Percentiles rank a stretch among this genome's conserved stretches.
Conservation (phyloP, 2,113 vertebrate genomes). For the Neofelis nebulosa region DNA sequence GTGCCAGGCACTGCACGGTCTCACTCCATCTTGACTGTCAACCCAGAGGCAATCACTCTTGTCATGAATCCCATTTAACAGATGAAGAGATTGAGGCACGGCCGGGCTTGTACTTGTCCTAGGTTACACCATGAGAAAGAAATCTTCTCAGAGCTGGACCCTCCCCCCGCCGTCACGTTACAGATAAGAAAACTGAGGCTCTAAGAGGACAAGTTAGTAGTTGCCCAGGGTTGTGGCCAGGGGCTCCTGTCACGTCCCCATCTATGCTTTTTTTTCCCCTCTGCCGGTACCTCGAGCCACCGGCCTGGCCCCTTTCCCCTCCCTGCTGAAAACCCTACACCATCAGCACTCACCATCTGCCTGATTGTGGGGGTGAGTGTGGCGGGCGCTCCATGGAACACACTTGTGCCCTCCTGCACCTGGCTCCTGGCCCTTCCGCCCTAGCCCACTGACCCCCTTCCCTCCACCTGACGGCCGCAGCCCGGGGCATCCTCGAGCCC, state of each 20-base stretch:
- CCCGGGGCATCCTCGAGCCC: background rate
- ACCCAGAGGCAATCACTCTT: background rate
- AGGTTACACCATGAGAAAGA: background rate
- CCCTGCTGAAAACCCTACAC: background rate
- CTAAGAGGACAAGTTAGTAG: background rate
- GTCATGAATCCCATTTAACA: background rate
- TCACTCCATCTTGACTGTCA: background rate
- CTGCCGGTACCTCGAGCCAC: fast-evolving
- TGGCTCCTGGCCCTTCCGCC: background rate
- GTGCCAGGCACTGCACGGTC: fast-evolving
- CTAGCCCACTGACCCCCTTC: background rate
- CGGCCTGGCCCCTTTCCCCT: background rate
- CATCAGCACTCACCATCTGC: background rate
- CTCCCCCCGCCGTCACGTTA: background rate
- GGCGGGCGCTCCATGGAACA: fast-evolving
- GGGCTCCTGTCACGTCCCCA: background rate
- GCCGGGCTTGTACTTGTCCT: no score
- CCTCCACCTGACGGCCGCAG: fast-evolving
- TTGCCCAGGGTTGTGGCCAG: background rate
- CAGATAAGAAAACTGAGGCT: background rate
- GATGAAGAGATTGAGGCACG: background rate
- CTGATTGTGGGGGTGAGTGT: fast-evolving
- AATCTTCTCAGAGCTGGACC: background rate
- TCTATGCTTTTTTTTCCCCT: background rate
- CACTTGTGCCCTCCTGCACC: background rate